Base-by-base conservation (phyloP, 1,140 invertebrate species). In the Bombus pyrosoma region DNA sequence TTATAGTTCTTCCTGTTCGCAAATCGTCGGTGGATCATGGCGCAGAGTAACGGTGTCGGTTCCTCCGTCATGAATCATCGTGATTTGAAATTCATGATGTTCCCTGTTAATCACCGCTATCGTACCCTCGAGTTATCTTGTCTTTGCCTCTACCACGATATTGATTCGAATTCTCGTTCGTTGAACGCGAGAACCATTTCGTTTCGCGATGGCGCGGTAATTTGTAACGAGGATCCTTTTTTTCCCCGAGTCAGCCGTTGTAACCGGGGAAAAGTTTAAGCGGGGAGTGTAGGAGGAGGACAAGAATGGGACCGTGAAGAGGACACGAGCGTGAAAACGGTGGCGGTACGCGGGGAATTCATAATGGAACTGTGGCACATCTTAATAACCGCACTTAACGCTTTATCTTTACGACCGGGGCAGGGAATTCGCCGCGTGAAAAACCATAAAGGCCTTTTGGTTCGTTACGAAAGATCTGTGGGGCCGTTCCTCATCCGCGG, bases 331-430 rank as follows among this genome's bases (percentile, higher is more conserved):
- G 59, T 68, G 34, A 2, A 41, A 41, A 37, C 32, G n/a, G n/a
- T 28, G 66, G 37, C n/a, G 62, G 59, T 47, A 15, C 59, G 13
- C 59, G 39, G 59, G 66, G 81, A 86, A 89, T 84, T 81, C 43
- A 39, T 89, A 89, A 90, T 74, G 73, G 84, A 78, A 81, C 62
- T 10, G 66, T 37, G 74, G 68, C 80, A 83, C 68, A 47, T 90
- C 84, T 89, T 88, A 85, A 89, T 86, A 88, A 88, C 43, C 43
- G 57, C 32, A 77, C 84, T 89, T 64, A 64, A n/a, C 37, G 75
- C 57, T 76, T 87, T 87, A 83, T 79, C 75, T 84, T 89, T 88
- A 86, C 15, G 64, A 10, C 62, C 59, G 18, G 22, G 10, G 47
- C 47, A 53, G 47, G 1, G 47, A 53, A 53, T 53, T 53, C 18